phyloP scores from a whole-genome alignment of 1,140 invertebrate species.

The Holcopasites calliopsidis region DNA sequence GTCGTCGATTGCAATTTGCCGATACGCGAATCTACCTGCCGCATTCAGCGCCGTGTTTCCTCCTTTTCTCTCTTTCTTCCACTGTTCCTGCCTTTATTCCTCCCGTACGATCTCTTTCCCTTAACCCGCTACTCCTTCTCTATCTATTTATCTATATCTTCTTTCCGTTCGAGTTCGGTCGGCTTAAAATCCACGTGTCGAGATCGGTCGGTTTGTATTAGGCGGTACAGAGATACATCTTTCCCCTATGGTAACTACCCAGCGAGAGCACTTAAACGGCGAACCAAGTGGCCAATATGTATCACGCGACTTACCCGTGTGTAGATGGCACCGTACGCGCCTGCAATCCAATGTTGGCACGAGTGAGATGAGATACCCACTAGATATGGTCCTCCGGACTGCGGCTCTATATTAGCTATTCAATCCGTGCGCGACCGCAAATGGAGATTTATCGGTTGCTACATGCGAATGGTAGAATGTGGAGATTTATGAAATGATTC shows the following conservation, averaged over 20 bases:
- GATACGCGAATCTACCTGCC: constrained; percentile 76
- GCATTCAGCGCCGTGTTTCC: constrained; percentile 55
- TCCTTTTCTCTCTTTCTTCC: constrained; percentile 33
- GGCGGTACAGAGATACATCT: constrained; percentile 68
- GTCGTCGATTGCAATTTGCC: constrained; percentile 77
- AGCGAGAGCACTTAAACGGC: constrained; percentile 55
- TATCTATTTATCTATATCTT: constrained; percentile 15
- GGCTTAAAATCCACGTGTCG: constrained; percentile 51
- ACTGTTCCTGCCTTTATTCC: background rate
- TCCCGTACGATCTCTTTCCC: background rate
- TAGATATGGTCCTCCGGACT: constrained; percentile 48
- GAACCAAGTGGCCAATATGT: constrained; percentile 63
- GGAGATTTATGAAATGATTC: too few relatives aligned
- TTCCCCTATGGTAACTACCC: constrained; percentile 61
- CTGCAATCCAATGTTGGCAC: background rate
- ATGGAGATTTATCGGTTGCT: background rate
- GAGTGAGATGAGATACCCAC: constrained; percentile 43
- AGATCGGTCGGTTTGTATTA: constrained; percentile 49
- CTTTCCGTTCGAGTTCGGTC: constrained; percentile 47
- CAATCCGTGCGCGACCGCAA: constrained; percentile 6
- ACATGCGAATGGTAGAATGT: too few relatives aligned
- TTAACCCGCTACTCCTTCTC: background rate
- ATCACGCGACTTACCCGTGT: constrained; percentile 40
- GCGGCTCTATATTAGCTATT: constrained; percentile 54
- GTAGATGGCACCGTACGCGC: constrained; percentile 9